Evolutionary conservation across 2,888 invertebrate genomes (phyloP).

Genomic region (Acanthococcus lagerstroemiae): DNA sequence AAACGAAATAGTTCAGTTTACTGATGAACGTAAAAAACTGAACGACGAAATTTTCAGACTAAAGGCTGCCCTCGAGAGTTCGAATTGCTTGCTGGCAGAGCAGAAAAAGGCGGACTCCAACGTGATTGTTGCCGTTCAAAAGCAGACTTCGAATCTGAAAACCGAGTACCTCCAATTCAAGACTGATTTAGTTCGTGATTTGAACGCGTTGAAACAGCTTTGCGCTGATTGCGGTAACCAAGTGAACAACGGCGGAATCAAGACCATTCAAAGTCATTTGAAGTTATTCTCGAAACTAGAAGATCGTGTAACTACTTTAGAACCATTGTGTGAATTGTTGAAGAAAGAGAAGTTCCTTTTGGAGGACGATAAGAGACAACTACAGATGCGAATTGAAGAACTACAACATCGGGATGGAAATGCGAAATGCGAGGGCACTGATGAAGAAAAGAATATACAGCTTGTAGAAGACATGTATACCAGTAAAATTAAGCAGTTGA

Average conservation of each 20-base stretch:
- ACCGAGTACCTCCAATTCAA: conserved; percentile 1
- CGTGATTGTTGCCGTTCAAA: neutral
- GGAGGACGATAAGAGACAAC: conserved; percentile 1
- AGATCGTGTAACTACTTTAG: neutral
- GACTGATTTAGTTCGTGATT: neutral
- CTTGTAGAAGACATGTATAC: conserved; percentile 38
- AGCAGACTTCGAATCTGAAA: neutral
- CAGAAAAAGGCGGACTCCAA: too few relatives aligned
- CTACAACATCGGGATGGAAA: too few relatives aligned
- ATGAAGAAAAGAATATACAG: too few relatives aligned
- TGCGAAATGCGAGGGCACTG: neutral
- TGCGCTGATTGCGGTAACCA: conserved; percentile 1
- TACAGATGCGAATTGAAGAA: neutral
- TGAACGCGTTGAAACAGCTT: neutral
- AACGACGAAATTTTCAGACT: too few relatives aligned
- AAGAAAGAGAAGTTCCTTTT: neutral
- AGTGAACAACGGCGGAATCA: neutral
- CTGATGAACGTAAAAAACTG: too few relatives aligned
- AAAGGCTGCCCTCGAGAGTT: too few relatives aligned
- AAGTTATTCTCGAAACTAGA: neutral
- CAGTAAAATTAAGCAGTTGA: conserved; percentile 33
- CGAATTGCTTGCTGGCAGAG: too few relatives aligned
- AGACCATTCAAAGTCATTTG: conserved; percentile 1
- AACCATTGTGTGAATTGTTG: neutral
- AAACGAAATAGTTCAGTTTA: too few relatives aligned